Percentiles rank a stretch among this genome's conserved stretches.
phyloP scores from a whole-genome alignment of 2,113 vertebrate genomes.

The Mustelus asterias region DNA sequence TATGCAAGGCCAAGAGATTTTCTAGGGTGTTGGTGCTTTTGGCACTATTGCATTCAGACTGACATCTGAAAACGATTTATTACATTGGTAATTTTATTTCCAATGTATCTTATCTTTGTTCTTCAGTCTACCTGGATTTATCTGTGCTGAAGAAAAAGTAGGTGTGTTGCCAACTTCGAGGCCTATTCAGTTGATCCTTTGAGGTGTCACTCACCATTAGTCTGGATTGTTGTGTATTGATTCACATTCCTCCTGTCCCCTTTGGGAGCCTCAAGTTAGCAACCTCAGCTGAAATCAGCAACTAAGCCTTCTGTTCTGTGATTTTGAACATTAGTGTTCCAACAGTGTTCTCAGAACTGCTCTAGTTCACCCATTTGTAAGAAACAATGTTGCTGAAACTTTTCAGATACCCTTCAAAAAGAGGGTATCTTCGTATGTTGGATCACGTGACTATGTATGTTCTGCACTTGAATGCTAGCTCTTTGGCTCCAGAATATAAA shows the following conservation, averaged over 20 bases:
- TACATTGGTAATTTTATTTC: neutral
- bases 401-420: neutral
- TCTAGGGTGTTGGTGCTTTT: neutral
- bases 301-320: neutral
- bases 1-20: neutral
- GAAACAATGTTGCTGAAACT: neutral
- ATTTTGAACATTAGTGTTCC: neutral
- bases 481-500: neutral
- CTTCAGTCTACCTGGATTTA: neutral
- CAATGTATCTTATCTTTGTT: neutral
- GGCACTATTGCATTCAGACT: neutral
- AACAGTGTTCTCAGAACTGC: neutral
- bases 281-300: neutral
- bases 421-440: neutral
- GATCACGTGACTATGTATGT: neutral
- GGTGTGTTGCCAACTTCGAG: neutral
- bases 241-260: neutral
- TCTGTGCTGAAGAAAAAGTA: neutral
- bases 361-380: neutral
- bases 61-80: neutral
- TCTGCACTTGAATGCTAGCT: neutral
- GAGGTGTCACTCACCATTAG: neutral
- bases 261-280: neutral
- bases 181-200: neutral
- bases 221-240: neutral